Evolutionary conservation across 1,140 invertebrate genomes (phyloP).

Genomic region (Sipha flava): DNA sequence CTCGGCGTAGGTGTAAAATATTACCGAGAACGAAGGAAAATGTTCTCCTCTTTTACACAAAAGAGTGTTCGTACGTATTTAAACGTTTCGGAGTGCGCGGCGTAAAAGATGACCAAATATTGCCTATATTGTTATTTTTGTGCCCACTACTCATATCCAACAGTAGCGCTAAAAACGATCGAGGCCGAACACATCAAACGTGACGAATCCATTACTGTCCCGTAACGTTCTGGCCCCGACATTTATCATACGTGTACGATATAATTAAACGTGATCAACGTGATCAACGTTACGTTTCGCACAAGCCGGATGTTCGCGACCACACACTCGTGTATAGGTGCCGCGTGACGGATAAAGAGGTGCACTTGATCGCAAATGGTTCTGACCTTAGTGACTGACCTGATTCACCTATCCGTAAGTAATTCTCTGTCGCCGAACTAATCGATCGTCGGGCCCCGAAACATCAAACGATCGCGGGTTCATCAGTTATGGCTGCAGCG

Average conservation of each 20-base stretch:
- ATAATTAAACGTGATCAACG: neutral
- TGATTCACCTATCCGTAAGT: conserved; percentile 6
- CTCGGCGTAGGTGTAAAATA: no score
- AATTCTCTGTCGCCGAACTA: neutral
- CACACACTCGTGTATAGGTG: no score
- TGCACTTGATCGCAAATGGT: neutral
- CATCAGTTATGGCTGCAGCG: no score
- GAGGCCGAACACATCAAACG: neutral
- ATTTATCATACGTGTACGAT: neutral
- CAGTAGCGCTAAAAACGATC: neutral
- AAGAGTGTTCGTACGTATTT: no score
- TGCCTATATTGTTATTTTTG: no score
- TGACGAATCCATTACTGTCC: conserved; percentile 20
- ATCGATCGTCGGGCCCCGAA: neutral
- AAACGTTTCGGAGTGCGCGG: no score
- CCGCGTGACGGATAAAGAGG: neutral
- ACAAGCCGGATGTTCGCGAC: no score
- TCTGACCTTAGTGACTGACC: neutral
- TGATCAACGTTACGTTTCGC: neutral
- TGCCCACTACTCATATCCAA: neutral
- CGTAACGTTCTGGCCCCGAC: neutral
- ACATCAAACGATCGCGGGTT: neutral
- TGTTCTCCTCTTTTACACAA: no score
- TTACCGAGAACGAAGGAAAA: no score
- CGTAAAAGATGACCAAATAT: no score